Evolutionary conservation across 2,113 vertebrate genomes (phyloP).

Genomic region (Lycocorax pyrrhopterus): DNA sequence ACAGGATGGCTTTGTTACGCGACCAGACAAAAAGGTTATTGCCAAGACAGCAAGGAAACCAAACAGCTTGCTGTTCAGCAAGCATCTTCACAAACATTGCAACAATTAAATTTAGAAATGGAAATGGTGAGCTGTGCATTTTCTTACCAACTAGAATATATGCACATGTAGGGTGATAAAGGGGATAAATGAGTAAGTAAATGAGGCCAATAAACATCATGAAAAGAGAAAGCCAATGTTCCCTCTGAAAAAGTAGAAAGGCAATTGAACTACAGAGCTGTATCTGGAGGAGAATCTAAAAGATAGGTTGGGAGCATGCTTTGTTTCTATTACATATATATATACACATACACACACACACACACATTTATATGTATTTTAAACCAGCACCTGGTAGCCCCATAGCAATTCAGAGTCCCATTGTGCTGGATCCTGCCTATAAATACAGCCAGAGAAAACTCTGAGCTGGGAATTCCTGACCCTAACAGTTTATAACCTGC

Average conservation of each 20-base stretch:
- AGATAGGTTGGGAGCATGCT: background rate
- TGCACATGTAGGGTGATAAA: background rate
- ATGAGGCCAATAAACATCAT: background rate
- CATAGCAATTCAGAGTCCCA: background rate
- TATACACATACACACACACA: background rate
- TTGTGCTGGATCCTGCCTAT: conserved; percentile 18
- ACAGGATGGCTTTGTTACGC: background rate
- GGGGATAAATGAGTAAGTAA: background rate
- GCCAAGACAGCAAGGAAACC: conserved; percentile 1
- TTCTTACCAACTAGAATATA: background rate
- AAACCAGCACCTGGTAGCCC: conserved; percentile 9
- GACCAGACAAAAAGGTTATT: background rate
- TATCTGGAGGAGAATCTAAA: background rate
- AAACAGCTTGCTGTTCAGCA: background rate
- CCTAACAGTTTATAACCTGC: conserved; percentile 52
- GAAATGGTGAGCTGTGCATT: background rate
- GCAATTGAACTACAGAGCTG: background rate
- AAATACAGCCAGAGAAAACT: conserved; percentile 29
- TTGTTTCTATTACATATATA: background rate
- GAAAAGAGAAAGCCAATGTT: background rate
- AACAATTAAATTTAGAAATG: background rate
- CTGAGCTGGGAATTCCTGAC: conserved; percentile 37
- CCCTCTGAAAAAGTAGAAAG: background rate
- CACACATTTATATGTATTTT: background rate
- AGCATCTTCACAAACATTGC: background rate